A percentile compares a stretch with the other conserved stretches of the same genome.
These are phyloP conservation scores for Lagodon rhomboides DNA, from an alignment of 2,797 vertebrate genomes.

Conservation along the genomic window DNA sequence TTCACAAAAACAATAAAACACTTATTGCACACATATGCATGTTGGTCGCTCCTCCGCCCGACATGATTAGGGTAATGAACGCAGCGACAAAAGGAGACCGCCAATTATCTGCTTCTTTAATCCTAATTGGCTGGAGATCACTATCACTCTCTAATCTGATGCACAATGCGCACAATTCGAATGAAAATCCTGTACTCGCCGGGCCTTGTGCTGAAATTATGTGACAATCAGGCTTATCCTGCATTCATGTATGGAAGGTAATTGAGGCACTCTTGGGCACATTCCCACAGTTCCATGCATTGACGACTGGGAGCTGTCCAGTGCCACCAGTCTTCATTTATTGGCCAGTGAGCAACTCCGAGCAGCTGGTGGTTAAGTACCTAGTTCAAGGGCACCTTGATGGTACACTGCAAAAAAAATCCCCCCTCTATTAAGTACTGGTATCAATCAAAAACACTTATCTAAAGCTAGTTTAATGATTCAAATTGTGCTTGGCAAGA, in stretches of 20 bases:
- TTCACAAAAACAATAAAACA: constrained; percentile 75
- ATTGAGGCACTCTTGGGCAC: constrained; percentile 23
- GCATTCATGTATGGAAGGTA: constrained; percentile 40
- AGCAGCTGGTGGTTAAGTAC: constrained; percentile 67
- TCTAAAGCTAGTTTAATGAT: not conserved
- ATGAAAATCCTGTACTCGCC: constrained; percentile 32
- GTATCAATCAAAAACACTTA: not conserved
- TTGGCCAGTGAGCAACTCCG: constrained; percentile 49
- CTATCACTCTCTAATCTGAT: constrained; percentile 61
- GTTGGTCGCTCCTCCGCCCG: constrained; percentile 56
- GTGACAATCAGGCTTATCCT: constrained; percentile 40
- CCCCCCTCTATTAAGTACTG: not conserved
- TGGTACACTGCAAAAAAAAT: constrained; percentile 39
- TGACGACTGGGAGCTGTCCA: constrained; percentile 50
- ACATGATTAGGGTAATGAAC: constrained; percentile 72
- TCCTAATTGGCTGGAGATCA: constrained; percentile 74
- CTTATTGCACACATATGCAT: constrained; percentile 66
- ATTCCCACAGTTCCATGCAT: constrained; percentile 45
- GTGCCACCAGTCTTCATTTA: constrained; percentile 46
- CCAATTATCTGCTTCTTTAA: constrained; percentile 70
- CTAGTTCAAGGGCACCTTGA: constrained; percentile 70
- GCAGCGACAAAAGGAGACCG: constrained; percentile 60
- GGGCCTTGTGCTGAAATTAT: constrained; percentile 37
- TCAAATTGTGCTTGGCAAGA: not conserved
- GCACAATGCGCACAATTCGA: constrained; percentile 35